Evolutionary conservation across 2,888 invertebrate genomes (phyloP).

Genomic region (Polymixis lichenea): DNA sequence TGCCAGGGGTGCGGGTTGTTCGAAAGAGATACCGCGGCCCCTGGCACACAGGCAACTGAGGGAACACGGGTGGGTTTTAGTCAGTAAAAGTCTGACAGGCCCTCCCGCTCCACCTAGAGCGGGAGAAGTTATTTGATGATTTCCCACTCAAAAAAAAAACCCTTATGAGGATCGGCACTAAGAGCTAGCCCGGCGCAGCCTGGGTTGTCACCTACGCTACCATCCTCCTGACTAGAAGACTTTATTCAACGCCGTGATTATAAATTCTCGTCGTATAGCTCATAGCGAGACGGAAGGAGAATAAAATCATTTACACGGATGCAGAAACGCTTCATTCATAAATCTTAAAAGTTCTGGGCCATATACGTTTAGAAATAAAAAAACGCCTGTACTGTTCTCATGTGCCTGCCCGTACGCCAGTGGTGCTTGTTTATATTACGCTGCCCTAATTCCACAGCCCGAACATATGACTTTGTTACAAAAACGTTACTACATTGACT

Average conservation of each 20-base stretch:
- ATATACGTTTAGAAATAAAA: conserved; percentile 11
- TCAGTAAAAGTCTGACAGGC: too few species aligned
- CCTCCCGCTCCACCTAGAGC: too few species aligned
- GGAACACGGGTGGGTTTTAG: too few species aligned
- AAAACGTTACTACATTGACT: conserved; percentile 49
- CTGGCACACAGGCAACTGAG: too few species aligned
- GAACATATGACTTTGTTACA: conserved; percentile 59
- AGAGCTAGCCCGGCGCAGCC: not conserved
- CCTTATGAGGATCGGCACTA: not conserved
- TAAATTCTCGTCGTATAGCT: not conserved
- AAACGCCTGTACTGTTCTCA: conserved; percentile 26
- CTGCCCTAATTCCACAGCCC: conserved; percentile 69
- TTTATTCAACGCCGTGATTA: not conserved
- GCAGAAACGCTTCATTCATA: not conserved
- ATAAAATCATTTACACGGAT: not conserved
- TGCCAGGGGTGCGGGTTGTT: too few species aligned
- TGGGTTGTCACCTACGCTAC: too few species aligned
- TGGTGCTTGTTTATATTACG: conserved; percentile 70
- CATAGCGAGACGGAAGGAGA: not conserved
- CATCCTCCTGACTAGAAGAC: not conserved
- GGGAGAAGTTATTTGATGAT: too few species aligned
- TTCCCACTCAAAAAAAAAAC: too few species aligned
- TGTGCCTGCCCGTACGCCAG: conserved; percentile 58
- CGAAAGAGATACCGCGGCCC: too few species aligned
- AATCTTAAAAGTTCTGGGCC: not conserved